Conservation (phyloP, 1,140 invertebrate species). For the Diploscapter pachys region DNA sequence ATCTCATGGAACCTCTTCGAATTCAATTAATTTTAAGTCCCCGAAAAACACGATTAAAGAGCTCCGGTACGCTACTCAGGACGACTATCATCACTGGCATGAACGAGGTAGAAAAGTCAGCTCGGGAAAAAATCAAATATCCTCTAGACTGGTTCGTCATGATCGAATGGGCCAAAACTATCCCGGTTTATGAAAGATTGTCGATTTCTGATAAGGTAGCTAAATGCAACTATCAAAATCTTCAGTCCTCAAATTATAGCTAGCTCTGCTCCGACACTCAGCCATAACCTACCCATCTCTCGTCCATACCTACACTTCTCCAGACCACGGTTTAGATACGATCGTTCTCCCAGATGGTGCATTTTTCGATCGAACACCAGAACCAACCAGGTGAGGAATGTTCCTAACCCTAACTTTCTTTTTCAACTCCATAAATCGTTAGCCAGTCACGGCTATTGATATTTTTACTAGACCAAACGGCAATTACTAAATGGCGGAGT, state of each 20-base stretch:
- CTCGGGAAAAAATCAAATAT: not conserved
- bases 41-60: constrained; percentile 4
- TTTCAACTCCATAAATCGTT: too few relatives aligned
- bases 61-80: constrained; percentile 37
- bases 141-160: constrained; percentile 52
- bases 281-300: constrained; percentile 57
- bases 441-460: too few relatives aligned
- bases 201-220: constrained; percentile 49
- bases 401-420: too few relatives aligned
- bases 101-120: constrained; percentile 26
- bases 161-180: constrained; percentile 59
- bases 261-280: constrained; percentile 56
- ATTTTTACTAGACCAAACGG: too few relatives aligned
- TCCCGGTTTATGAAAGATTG: constrained; percentile 47
- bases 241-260: constrained; percentile 32
- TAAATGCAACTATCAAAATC: not conserved
- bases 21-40: constrained; percentile 7
- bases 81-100: constrained; percentile 55
- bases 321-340: constrained; percentile 51
- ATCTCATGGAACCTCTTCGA: not conserved
- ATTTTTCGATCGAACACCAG: constrained; percentile 54
- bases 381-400: constrained; percentile 42
- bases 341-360: constrained; percentile 56
- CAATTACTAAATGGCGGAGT: too few relatives aligned
- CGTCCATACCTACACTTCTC: constrained; percentile 56